Percentiles rank a stretch among this genome's conserved stretches.
Evolutionary conservation across 2,797 vertebrate species (phyloP).

Genomic region (Onychomys leucogaster): DNA sequence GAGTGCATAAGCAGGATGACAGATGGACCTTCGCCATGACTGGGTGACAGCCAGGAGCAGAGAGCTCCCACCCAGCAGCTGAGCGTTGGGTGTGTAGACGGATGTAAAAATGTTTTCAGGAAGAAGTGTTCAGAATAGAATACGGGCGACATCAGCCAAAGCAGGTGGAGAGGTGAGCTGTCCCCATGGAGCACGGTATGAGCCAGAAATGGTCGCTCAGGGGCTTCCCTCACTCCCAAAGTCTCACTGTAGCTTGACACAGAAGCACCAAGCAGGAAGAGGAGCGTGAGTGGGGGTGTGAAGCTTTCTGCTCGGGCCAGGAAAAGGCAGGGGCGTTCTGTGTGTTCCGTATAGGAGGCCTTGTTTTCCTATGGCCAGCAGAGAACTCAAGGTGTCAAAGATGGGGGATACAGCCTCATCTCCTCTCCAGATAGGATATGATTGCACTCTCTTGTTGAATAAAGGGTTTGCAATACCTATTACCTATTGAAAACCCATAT

Average conservation of each 20-base stretch:
- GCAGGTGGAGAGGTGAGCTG: background rate
- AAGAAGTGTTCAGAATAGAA: slow-evolving; percentile 56
- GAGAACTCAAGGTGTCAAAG: background rate
- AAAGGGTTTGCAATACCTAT: background rate
- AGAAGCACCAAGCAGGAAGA: background rate
- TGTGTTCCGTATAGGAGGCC: background rate
- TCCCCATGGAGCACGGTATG: rapidly evolving
- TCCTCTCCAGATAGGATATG: background rate
- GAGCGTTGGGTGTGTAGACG: slow-evolving; percentile 25
- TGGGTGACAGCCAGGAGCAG: background rate
- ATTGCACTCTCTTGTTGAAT: background rate
- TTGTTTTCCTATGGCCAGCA: no score
- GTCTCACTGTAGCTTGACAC: background rate
- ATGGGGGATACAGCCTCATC: background rate
- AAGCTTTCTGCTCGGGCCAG: background rate
- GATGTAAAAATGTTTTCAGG: slow-evolving; percentile 46
- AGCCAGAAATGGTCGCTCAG: background rate
- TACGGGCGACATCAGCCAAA: background rate
- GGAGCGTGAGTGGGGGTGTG: rapidly evolving
- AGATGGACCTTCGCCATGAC: background rate
- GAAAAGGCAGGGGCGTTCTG: background rate
- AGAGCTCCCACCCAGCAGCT: background rate
- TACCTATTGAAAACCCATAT: background rate
- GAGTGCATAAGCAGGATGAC: background rate
- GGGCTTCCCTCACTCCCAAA: no score